Evolutionary conservation across 1,140 invertebrate species (phyloP), one percentile per base, ranked within the genome.

Genomic region (Physella acuta): DNA sequence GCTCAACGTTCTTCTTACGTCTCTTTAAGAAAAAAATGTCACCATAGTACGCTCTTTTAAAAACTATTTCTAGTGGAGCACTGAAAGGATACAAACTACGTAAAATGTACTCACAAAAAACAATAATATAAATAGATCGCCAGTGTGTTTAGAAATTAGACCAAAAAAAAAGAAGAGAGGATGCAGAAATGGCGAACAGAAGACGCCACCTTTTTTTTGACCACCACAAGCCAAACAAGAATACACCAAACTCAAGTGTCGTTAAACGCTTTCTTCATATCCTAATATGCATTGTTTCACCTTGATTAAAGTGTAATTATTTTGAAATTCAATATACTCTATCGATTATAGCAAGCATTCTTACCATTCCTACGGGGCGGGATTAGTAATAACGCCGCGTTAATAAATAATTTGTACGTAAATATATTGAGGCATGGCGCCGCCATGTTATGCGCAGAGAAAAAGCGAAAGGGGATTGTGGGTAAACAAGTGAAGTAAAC

Each of bases 371-470:
- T 66, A 28, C 26, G 31, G 17, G 64, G 51, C 64, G 64, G 39
- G 56, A 31, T 8, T 17, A 24, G 20, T 36, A 53, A 56, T 56
- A 36, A 33, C 64, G 64, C 64, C 59, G 36, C 36, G 30, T 66
- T 66, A 56, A 51, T 66, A 30, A 37, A 33, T 28, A 3, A 56
- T 28, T 66, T 56, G 36, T 55, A 56, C 3, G 52, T 66, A 52
- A 37, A 56, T 56, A 56, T 66, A 66, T n/a, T 5, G 44, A 66
- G 34, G 64, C 64, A 66, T 66, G 64, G 53, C 51, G 64, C 52
- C 52, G 64, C 64, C 64, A 66, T 66, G 52, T 55, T 66, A 55
- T 66, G 64, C 52, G 51, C 64, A 56, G 51, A 66, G 37, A 56
- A 56, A 36, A 66, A 33, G 36, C 16, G 1, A 8, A 2, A 65